Base-by-base conservation (phyloP, 1,140 invertebrate genomes). In the Ostrea denselamellosa region DNA sequence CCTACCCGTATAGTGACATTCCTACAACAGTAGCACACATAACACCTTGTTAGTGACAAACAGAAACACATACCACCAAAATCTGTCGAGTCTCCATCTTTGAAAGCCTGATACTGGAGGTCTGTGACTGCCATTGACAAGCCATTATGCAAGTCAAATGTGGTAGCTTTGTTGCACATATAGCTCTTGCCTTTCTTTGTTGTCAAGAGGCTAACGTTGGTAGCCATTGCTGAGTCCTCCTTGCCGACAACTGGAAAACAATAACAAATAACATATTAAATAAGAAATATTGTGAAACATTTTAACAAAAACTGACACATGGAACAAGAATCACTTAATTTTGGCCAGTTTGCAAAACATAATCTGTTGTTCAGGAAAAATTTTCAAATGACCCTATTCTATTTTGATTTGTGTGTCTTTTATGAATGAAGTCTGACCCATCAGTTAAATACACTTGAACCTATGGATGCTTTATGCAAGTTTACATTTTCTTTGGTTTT, bases 91-190 rank as follows among this genome's bases (percentile, higher is more conserved):
- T 28, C 28, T 77, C 0, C 10, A 0, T 8, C 28, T 77, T 25
- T 77, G 88, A 92, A 92, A 19, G 91, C 91, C 83, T 90, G 86
- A 58, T 86, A 88, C 56, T 88, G 87, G 9, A 92, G 44, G 54
- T 91, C 58, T 12, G 22, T 83, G 17, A 90, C 89, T 25, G 86
- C 68, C 62, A 92, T 81, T 8, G 62, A 9, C 14, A 90, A 85
- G 12, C 87, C 88, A 62, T 62, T 19, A 0, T 34, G 8, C 0
- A 89, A 28, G 0, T 12, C 8, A 25, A 90, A 83, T 7, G 85
- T 85, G 4, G 81, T 10, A 56, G 91, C 56, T 52, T 88, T 68
- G 44, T 85, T 83, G 77, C 91, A 92, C 85, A 88, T 89, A 84
- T 90, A 92, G 19, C 88, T 90, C 68, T 77, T 77, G 68, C 10